phyloP scores from a whole-genome alignment of 2,113 vertebrate species.

The Embiotoca jacksoni region DNA sequence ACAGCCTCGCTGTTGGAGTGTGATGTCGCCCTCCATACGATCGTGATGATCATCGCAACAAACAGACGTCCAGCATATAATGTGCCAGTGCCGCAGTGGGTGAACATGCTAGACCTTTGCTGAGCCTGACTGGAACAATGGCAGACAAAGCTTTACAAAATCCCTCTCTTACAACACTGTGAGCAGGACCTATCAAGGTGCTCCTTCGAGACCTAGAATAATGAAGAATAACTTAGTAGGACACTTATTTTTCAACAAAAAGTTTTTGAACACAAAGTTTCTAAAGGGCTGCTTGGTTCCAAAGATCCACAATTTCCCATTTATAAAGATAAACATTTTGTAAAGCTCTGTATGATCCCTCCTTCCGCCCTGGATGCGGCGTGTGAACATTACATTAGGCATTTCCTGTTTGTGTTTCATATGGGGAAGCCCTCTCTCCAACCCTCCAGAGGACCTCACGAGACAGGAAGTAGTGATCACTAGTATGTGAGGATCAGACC shows the following conservation, averaged over 20 bases:
- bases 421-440: slow-evolving; percentile 48
- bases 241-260: no score
- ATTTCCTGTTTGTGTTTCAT: slow-evolving; percentile 77
- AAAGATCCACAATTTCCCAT: slow-evolving; percentile 8
- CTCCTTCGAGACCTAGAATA: not conserved
- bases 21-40: slow-evolving; percentile 8
- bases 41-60: slow-evolving; percentile 10
- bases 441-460: slow-evolving; percentile 28
- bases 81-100: slow-evolving; percentile 13
- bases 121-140: slow-evolving; percentile 45
- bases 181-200: slow-evolving; percentile 24
- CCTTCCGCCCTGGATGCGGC: slow-evolving; percentile 22
- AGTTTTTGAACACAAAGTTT: no score
- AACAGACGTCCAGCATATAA: slow-evolving; percentile 36
- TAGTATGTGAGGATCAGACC: slow-evolving; percentile 51
- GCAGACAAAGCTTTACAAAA: slow-evolving; percentile 44
- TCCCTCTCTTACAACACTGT: slow-evolving; percentile 26
- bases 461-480: slow-evolving; percentile 67
- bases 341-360: slow-evolving; percentile 24
- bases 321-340: not conserved
- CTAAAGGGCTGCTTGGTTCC: not conserved
- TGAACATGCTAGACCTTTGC: slow-evolving; percentile 38
- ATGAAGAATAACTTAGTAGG: no score
- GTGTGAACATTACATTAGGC: slow-evolving; percentile 67
- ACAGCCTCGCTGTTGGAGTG: slow-evolving; percentile 32